Percentiles rank a stretch among this genome's conserved stretches.
Evolutionary conservation across 2,113 vertebrate species (phyloP).

Genomic region (Paratilapia polleni): DNA sequence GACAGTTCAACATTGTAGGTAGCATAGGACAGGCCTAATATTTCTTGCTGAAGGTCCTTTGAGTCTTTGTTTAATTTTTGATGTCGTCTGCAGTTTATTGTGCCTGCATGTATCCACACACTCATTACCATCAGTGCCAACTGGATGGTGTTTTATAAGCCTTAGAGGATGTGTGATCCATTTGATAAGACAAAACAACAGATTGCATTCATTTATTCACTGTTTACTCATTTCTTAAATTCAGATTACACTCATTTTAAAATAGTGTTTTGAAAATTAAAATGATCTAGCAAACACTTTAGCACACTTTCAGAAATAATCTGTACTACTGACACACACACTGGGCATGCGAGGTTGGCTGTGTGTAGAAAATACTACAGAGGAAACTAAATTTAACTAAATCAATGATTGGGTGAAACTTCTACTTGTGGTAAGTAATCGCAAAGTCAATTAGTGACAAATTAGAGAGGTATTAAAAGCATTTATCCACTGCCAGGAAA

Average conservation of each 20-base stretch:
- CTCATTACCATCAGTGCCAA: not conserved
- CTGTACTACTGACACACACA: not conserved
- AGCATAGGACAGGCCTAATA: not conserved
- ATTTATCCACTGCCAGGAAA: not conserved
- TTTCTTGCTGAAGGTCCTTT: not conserved
- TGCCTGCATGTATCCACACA: not conserved
- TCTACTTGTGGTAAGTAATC: not conserved
- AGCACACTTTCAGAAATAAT: not conserved
- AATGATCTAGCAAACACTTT: not conserved
- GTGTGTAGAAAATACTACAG: no score
- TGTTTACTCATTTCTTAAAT: not conserved
- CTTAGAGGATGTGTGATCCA: not conserved
- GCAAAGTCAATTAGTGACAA: not conserved
- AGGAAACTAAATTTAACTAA: no score
- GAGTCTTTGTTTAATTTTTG: not conserved
- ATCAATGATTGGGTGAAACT: not conserved
- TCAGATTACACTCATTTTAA: not conserved
- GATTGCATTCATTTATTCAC: conserved; percentile 2
- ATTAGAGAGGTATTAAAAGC: not conserved
- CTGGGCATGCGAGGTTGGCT: no score
- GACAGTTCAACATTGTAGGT: not conserved
- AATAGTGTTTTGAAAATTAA: not conserved
- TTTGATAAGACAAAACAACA: not conserved
- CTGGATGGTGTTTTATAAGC: not conserved
- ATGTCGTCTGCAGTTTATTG: not conserved